Conservation (phyloP, 2,797 vertebrate genomes). For the Chrysolophus pictus region DNA sequence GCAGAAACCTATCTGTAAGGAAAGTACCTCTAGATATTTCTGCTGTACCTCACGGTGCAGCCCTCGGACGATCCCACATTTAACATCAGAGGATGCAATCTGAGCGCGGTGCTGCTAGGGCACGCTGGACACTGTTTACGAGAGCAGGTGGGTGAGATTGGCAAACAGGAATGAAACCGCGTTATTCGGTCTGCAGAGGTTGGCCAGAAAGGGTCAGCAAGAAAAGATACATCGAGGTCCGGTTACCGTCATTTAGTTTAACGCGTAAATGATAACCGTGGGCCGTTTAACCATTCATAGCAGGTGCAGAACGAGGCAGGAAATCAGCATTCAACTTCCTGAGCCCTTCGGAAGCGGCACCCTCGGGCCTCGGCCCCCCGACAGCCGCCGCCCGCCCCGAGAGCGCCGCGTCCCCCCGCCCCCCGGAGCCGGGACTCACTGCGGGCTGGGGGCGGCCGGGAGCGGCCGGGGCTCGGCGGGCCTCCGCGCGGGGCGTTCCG, state of each 20-base stretch:
- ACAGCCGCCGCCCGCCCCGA: too few species aligned
- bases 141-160: neutral
- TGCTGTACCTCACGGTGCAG: neutral
- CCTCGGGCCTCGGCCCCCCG: neutral
- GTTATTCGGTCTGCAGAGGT: neutral
- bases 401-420: too few species aligned
- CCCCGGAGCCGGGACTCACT: too few species aligned
- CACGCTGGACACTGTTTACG: neutral
- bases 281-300: neutral
- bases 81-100: too few species aligned
- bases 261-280: fast-evolving
- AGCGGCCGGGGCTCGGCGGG: too few species aligned
- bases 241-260: neutral
- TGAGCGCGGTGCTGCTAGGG: too few species aligned
- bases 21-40: neutral
- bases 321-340: fast-evolving
- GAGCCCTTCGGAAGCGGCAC: neutral
- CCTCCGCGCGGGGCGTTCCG: too few species aligned
- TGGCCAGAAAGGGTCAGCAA: neutral
- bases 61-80: neutral
- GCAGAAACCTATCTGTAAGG: fast-evolving
- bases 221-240: neutral
- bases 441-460: too few species aligned
- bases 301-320: neutral
- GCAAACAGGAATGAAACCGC: neutral